phyloP scores from a whole-genome alignment of 2,797 vertebrate genomes.

The Anabas testudineus region DNA sequence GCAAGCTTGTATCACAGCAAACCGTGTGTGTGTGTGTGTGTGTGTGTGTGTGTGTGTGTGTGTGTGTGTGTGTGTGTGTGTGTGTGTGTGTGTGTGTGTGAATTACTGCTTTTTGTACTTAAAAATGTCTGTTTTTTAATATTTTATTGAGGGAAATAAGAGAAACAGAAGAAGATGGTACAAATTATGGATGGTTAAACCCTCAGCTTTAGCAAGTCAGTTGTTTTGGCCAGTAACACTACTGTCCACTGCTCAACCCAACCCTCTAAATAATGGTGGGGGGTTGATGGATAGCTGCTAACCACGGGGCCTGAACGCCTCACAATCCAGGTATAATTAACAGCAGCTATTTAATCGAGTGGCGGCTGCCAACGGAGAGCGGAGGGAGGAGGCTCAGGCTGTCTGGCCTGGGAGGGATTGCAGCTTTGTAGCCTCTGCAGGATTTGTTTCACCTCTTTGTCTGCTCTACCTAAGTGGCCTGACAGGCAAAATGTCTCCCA shows the following conservation, averaged over 20 bases:
- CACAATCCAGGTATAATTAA: conserved; percentile 86
- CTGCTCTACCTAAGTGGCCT: conserved; percentile 65
- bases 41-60: too few relatives aligned
- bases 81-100: too few relatives aligned
- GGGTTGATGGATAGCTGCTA: conserved; percentile 80
- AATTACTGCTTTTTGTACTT: too few relatives aligned
- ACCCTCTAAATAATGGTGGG: conserved; percentile 67
- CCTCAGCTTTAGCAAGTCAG: conserved; percentile 5
- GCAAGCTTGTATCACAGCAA: neutral
- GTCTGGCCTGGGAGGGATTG: conserved; percentile 82
- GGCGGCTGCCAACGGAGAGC: conserved; percentile 81
- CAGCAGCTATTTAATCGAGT: conserved; percentile 86
- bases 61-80: neutral
- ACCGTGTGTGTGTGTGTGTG: neutral
- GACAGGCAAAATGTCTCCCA: conserved; percentile 72
- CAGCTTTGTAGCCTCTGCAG: conserved; percentile 85
- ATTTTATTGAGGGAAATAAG: too few relatives aligned
- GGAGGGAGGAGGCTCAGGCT: conserved; percentile 63
- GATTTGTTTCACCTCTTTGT: conserved; percentile 86
- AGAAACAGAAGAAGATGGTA: too few relatives aligned
- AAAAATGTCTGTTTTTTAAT: too few relatives aligned
- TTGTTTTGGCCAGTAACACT: conserved; percentile 20
- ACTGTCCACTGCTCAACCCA: conserved; percentile 24
- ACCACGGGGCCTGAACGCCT: conserved; percentile 76
- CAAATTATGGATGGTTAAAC: conserved; percentile 5